These are phyloP conservation scores for Onychorhynchus coronatus DNA, from an alignment of 2,113 vertebrate species.

Conservation along the genomic window DNA sequence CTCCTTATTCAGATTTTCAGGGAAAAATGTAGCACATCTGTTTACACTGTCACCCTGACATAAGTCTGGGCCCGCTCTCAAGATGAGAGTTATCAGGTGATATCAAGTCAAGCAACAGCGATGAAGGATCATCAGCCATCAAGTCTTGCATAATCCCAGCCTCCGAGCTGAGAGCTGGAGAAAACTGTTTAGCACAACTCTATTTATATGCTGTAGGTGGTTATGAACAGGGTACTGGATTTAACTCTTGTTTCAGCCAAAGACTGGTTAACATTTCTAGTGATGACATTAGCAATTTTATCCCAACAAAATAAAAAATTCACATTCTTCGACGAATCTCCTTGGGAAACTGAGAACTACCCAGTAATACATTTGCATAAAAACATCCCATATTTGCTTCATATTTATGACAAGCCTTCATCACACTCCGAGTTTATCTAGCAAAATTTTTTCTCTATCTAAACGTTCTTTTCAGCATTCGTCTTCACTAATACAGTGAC, in stretches of 20 bases:
- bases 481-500: conserved; percentile 15
- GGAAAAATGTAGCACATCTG: not conserved
- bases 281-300: not conserved
- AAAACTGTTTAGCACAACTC: not conserved
- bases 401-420: not conserved
- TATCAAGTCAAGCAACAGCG: not conserved
- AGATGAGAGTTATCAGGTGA: not conserved
- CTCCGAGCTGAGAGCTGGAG: not conserved
- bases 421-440: not conserved
- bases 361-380: not conserved
- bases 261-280: not conserved
- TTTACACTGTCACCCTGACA: conserved; percentile 10
- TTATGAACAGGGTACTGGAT: not conserved
- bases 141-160: not conserved
- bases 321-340: not conserved
- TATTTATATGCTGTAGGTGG: not conserved
- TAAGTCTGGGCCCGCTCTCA: not conserved
- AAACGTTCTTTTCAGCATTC: not conserved
- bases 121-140: not conserved
- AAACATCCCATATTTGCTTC: not conserved
- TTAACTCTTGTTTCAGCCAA: not conserved
- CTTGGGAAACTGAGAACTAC: not conserved
- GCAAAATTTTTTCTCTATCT: not conserved
- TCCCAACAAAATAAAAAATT: not conserved
- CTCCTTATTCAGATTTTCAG: conserved; percentile 10